A percentile compares a stretch with the other conserved stretches of the same genome.
Conservation (phyloP, 2,888 invertebrate genomes). For the Hybos culiciformis region DNA sequence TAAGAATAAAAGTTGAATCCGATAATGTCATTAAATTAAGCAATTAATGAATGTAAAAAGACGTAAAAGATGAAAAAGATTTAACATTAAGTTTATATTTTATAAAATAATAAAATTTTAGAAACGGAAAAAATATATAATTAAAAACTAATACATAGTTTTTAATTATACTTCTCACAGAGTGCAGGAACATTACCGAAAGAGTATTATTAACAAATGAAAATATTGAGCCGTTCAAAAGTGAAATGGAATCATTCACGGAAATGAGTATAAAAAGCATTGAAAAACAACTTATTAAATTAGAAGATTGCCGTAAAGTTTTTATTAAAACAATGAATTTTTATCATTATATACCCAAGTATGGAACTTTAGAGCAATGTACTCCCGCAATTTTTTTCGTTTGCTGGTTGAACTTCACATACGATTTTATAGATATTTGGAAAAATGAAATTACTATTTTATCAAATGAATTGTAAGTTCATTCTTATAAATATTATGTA, state of each 20-base stretch:
- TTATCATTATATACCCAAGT: constrained; percentile 76
- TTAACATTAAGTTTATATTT: no score
- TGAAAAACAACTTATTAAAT: constrained; percentile 59
- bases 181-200: constrained; percentile 57
- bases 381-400: constrained; percentile 83
- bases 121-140: no score
- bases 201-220: constrained; percentile 53
- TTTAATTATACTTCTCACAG: constrained; percentile 38
- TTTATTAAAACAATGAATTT: constrained; percentile 70
- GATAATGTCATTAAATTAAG: no score
- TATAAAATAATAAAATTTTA: no score
- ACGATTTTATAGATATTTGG: constrained; percentile 90
- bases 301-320: constrained; percentile 63
- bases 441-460: constrained; percentile 79
- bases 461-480: constrained; percentile 64
- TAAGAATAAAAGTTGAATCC: no score
- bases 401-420: constrained; percentile 78
- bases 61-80: no score
- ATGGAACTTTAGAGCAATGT: constrained; percentile 53
- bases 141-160: no score
- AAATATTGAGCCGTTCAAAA: constrained; percentile 65
- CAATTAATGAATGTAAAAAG: no score
- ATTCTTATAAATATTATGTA: not conserved
- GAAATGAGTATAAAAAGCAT: constrained; percentile 60
- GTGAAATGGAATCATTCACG: constrained; percentile 73